Base-by-base conservation (phyloP, 2,888 invertebrate genomes). In the Eupithecia abbreviata region DNA sequence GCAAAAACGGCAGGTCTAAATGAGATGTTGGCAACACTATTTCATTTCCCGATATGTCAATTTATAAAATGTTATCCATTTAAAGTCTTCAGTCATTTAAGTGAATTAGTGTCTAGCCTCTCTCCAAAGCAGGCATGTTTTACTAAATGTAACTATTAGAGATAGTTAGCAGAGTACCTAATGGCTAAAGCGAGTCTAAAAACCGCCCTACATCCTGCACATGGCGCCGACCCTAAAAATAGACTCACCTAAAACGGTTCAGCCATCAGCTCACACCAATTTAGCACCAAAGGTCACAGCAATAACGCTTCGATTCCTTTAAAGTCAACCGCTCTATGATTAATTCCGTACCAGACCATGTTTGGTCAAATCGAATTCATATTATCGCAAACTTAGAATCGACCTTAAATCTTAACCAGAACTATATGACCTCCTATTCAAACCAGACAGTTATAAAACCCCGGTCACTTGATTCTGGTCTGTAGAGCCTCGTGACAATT, bases 311-410 rank as follows among this genome's bases (percentile, higher is more conserved):
- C 81, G 73, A 80, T 82, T 85, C 86, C 85, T 83, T 84, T 85
- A 84, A 84, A 84, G 85, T 76, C 78, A 62, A 79, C 77, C 81
- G 43, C 49, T 68, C 43, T 81, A 87, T 91, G 91, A 90, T 79
- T 90, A 90, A 91, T 86, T 78, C 83, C 74, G 30, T 4, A 82
- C 85, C 82, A 82, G 75, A 79, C 91, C 90, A 84, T 90, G 82
- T 91, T 85, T 89, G 91, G 91, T 85, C 87, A 91, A 90, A 91
- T 90, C 87, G 85, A 88, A 88, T 86, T 77, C 82, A 85, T 84
- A 83, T 80, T 84, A 73, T 76, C 65, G 78, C 84, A 85, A 87
- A 87, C 85, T 84, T 86, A 84, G 84, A 84, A 76, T 77, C 83
- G 88, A 87, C 89, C 88, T 90, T 86, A 80, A 74, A 68, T 71